Evolutionary conservation across 2,888 invertebrate species (phyloP).

Genomic region (Andrena bicolor): DNA sequence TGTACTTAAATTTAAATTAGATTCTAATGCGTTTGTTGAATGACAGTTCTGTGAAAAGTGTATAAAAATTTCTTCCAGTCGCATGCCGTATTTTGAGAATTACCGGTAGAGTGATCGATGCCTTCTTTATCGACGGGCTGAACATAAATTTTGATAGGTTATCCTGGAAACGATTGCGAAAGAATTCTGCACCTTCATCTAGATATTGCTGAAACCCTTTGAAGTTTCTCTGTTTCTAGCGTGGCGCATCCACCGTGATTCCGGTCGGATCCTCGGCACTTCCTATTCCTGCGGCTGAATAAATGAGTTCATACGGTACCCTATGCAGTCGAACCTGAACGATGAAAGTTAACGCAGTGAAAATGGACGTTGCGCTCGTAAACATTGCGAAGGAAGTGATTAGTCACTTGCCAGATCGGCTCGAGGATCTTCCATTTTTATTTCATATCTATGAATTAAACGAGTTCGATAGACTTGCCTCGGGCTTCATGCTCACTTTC

Average conservation of each 20-base stretch:
- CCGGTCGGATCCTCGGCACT: conserved; percentile 40
- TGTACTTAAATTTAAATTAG: no score
- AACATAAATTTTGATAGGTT: conserved; percentile 1
- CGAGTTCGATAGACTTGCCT: neutral
- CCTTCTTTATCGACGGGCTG: neutral
- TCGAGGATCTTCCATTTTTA: neutral
- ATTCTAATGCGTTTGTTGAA: no score
- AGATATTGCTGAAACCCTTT: conserved; percentile 33
- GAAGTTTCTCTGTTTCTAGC: conserved; percentile 26
- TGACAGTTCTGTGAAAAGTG: neutral
- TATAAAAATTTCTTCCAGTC: neutral
- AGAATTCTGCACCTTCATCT: neutral
- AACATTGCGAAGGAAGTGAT: conserved; percentile 12
- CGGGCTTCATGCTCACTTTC: conserved; percentile 26
- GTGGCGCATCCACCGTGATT: conserved; percentile 55
- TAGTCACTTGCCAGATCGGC: conserved; percentile 11
- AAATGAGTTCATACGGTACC: conserved; percentile 36
- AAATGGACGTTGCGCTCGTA: conserved; percentile 7
- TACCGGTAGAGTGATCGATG: no score
- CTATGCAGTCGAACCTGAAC: conserved; percentile 21
- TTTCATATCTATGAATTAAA: neutral
- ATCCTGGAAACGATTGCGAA: conserved; percentile 11
- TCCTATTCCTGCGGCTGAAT: conserved; percentile 47
- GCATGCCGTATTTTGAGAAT: neutral
- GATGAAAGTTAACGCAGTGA: conserved; percentile 43